Percentiles rank a stretch among this genome's conserved stretches.
Evolutionary conservation across 1,140 invertebrate species (phyloP).

Genomic region (Pseudomyrmex gracilis): DNA sequence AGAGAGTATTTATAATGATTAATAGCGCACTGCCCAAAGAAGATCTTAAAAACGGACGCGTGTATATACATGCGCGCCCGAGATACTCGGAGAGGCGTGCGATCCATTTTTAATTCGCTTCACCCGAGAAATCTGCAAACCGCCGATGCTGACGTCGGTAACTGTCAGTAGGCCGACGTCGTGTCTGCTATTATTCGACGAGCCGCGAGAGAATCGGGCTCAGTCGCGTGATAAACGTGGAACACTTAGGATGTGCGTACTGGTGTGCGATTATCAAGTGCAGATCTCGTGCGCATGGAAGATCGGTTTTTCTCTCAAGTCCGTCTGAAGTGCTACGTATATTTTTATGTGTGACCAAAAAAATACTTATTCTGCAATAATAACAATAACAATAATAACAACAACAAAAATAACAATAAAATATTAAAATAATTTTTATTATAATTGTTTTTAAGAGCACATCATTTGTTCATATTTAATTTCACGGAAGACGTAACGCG

Average conservation of each 20-base stretch:
- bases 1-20: background rate
- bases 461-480: background rate
- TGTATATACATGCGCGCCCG: constrained; percentile 7
- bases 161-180: constrained; percentile 69
- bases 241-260: constrained; percentile 56
- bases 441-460: no score
- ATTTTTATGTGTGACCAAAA: background rate
- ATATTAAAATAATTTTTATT: no score
- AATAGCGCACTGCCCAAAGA: background rate
- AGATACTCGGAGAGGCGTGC: constrained; percentile 33
- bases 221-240: constrained; percentile 73
- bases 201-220: constrained; percentile 50
- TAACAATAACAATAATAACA: no score
- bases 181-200: constrained; percentile 69
- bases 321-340: background rate
- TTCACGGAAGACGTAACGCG: background rate
- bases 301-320: background rate
- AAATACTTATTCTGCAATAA: background rate
- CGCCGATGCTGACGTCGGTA: constrained; percentile 50
- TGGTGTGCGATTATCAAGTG: constrained; percentile 44
- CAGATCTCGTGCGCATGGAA: constrained; percentile 31
- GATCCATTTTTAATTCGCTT: constrained; percentile 77
- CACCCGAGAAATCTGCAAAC: constrained; percentile 68
- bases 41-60: constrained; percentile 35
- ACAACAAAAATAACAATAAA: no score